Percentiles rank a stretch among this genome's conserved stretches.
These are phyloP conservation scores for Festucalex cinctus DNA, from an alignment of 2,113 vertebrate species.

Conservation along the genomic window DNA sequence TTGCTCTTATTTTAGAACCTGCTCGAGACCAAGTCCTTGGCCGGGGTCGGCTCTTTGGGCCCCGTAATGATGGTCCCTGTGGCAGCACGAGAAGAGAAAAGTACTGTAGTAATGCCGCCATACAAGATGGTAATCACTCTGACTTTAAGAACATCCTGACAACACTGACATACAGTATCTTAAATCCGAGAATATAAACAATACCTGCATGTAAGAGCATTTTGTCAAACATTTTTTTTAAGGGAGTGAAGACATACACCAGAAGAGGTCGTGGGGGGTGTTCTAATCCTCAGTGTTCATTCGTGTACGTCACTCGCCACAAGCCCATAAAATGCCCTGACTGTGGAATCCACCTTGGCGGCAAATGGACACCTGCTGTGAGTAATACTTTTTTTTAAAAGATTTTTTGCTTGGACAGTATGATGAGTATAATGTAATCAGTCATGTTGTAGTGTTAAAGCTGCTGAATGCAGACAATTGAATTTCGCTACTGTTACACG, in stretches of 20 bases:
- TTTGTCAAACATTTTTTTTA: slow-evolving; percentile 25
- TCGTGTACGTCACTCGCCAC: slow-evolving; percentile 93
- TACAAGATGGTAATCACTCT: slow-evolving; percentile 83
- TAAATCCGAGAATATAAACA: neutral
- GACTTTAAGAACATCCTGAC: neutral
- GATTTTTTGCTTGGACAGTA: neutral
- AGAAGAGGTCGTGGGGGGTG: slow-evolving; percentile 91
- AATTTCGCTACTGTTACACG: no score
- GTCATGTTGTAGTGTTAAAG: no score
- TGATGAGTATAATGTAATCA: neutral
- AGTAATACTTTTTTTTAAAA: slow-evolving; percentile 24
- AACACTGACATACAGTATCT: neutral
- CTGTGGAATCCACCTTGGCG: slow-evolving; percentile 88
- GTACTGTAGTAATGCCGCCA: slow-evolving; percentile 69
- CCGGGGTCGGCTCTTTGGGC: slow-evolving; percentile 76
- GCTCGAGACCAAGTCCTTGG: slow-evolving; percentile 73
- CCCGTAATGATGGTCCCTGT: slow-evolving; percentile 89
- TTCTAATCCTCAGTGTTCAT: slow-evolving; percentile 86
- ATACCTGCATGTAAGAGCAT: neutral
- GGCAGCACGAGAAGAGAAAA: slow-evolving; percentile 77
- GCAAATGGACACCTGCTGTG: slow-evolving; percentile 92
- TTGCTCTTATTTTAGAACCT: slow-evolving; percentile 70
- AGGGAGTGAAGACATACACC: slow-evolving; percentile 89
- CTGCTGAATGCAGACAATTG: no score
- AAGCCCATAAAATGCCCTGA: slow-evolving; percentile 88